Percentiles rank a stretch among this genome's conserved stretches.
These are phyloP conservation scores for Tyria jacobaeae DNA, from an alignment of 2,888 invertebrate genomes.

Conservation along the genomic window DNA sequence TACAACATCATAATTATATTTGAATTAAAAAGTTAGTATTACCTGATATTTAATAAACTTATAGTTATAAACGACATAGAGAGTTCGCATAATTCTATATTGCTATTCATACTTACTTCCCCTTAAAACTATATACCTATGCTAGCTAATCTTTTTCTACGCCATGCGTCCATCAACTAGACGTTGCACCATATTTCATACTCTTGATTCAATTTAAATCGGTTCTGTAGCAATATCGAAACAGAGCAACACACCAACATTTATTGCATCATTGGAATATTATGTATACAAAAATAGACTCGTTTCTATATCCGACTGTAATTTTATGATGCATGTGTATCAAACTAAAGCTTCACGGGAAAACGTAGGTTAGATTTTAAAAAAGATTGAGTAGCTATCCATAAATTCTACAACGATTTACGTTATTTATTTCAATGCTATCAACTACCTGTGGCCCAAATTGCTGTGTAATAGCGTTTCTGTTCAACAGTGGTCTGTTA, in stretches of 20 bases:
- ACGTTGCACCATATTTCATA: constrained; percentile 1
- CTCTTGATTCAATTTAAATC: constrained; percentile 1
- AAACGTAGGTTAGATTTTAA: background rate
- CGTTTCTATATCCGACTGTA: background rate
- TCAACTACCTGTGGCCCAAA: too few species aligned
- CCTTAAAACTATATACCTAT: background rate
- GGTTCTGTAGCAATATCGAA: background rate
- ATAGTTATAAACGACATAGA: background rate
- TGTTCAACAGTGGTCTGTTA: background rate
- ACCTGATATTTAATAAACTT: too few species aligned
- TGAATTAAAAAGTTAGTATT: too few species aligned
- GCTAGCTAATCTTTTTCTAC: background rate
- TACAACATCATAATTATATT: too few species aligned
- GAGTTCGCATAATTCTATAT: background rate
- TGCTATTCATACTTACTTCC: background rate
- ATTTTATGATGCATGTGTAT: background rate
- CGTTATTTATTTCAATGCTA: too few species aligned
- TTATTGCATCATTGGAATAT: background rate
- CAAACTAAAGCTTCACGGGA: background rate
- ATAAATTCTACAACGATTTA: background rate
- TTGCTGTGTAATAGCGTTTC: too few species aligned
- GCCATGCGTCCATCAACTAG: background rate
- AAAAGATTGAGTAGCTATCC: background rate
- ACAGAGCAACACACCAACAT: background rate
- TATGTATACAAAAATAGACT: background rate